Evolutionary conservation across 2,797 vertebrate species (phyloP).

Genomic region (Heliangelus exortis): DNA sequence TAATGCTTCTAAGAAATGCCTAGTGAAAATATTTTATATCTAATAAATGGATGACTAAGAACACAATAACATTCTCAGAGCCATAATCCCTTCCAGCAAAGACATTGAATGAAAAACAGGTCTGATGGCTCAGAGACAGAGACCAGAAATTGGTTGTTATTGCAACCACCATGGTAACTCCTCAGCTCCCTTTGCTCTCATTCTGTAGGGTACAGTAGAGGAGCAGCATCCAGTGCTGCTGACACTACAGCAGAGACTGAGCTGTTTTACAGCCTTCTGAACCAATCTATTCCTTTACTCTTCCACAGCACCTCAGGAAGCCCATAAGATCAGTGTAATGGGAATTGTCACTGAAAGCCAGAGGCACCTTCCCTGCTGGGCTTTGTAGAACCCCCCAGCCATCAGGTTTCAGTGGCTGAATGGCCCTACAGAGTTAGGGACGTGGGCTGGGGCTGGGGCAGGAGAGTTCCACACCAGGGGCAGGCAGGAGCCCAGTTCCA

Average conservation of each 20-base stretch:
- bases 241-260: neutral
- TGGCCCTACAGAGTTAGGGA: neutral
- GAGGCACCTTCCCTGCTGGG: neutral
- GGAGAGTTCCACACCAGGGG: neutral
- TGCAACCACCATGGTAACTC: neutral
- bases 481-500: neutral
- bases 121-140: neutral
- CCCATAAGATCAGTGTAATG: neutral
- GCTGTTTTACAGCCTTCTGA: neutral
- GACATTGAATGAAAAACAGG: conserved; percentile 37
- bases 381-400: neutral
- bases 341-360: rapidly evolving
- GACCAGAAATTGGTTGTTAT: neutral
- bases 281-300: neutral
- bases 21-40: conserved; percentile 43
- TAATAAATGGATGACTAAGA: conserved; percentile 54
- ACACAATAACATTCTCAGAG: conserved; percentile 1
- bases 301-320: neutral
- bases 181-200: neutral
- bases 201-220: neutral
- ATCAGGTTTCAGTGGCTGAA: neutral
- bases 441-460: neutral
- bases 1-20: conserved; percentile 22
- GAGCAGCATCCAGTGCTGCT: neutral
- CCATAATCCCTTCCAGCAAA: conserved; percentile 43